Base-by-base conservation (phyloP, 2,888 invertebrate genomes). In the Drosophila lacicola region DNA sequence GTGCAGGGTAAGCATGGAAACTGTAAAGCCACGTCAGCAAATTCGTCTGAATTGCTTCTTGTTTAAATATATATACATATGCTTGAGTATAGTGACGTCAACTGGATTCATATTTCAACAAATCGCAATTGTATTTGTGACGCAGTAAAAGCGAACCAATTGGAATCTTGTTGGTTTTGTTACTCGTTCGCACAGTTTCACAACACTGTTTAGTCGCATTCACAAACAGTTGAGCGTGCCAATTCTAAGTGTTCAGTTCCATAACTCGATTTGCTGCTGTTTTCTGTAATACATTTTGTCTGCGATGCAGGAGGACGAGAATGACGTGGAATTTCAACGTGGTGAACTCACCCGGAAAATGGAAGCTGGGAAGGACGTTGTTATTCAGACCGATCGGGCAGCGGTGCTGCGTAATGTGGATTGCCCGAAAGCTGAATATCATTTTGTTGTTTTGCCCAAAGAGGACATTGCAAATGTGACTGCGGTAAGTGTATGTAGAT, bases 371-470 rank as follows among this genome's bases (percentile, higher is more conserved):
- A 17, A 51, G 19, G 13, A 68, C 46, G 44, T 78, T n/a, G n/a
- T 78, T 17, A n/a, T 70, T 0, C 36, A 78, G 11, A 54, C 56
- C n/a, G 54, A 70, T 54, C 58, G 21, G 1, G 78, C 77, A 3
- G 64, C 60, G 9, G 70, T 78, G 11, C 36, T 78, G 1, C 45
- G 29, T 0, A 72, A 74, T 17, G 41, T 33, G 10, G 6, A 0
- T 10, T 29, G 6, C 2, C 67, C 74, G 5, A 78, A 57, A 36
- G 70, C 74, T 2, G 11, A 65, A 45, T 37, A 21, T 42, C 74
- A 78, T 58, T 78, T 62, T 33, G 1, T 63, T 6, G 68, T 78
- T 2, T 1, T 78, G 53, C 62, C 77, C 9, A 74, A 67, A 29
- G 51, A 21, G 29, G 17, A 66, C 5, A 66, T 78, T 17, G 44